Evolutionary conservation across 2,888 invertebrate genomes (phyloP).

Genomic region (Osmoderma eremita): DNA sequence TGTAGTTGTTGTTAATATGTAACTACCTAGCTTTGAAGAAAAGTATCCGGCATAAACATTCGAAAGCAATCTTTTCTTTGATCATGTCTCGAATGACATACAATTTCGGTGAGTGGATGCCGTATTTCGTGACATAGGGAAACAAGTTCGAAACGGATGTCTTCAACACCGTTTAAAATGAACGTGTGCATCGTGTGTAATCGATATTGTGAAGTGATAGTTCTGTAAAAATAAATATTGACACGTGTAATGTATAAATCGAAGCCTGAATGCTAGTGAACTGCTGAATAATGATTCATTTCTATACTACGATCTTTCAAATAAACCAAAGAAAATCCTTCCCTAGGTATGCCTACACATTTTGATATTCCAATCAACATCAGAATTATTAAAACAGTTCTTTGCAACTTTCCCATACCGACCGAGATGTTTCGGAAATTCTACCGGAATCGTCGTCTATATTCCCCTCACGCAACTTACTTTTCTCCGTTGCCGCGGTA

Average conservation of each 20-base stretch:
- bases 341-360: too few species aligned
- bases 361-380: too few species aligned
- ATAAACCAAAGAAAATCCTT: too few species aligned
- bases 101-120: conserved; percentile 17
- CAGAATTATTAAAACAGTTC: too few species aligned
- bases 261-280: too few species aligned
- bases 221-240: neutral
- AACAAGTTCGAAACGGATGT: conserved; percentile 5
- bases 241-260: neutral
- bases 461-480: conserved; percentile 9
- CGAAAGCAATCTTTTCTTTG: conserved; percentile 6
- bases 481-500: neutral
- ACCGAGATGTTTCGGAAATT: too few species aligned
- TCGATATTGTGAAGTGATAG: conserved; percentile 11
- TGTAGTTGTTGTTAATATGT: too few species aligned
- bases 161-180: conserved; percentile 9
- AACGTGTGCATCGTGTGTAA: conserved; percentile 13
- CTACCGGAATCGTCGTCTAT: neutral
- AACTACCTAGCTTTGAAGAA: neutral
- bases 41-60: conserved; percentile 11
- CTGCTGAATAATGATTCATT: too few species aligned
- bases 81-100: conserved; percentile 21
- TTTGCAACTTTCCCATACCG: too few species aligned
- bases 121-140: conserved; percentile 27
- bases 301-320: too few species aligned